Base-by-base conservation (phyloP, 2,797 vertebrate species). In the Notolepis coatsorum region DNA sequence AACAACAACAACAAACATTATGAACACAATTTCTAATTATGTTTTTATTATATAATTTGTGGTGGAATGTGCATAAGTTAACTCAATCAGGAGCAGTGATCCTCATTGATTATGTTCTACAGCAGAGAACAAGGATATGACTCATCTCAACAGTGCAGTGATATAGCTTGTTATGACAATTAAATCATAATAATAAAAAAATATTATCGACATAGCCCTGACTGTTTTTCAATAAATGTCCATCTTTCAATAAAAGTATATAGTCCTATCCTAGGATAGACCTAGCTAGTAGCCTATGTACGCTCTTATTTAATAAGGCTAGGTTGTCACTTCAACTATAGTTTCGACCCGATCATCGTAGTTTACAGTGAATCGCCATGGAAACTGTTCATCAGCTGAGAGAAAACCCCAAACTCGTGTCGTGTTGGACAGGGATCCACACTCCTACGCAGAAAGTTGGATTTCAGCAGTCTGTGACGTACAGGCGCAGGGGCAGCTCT, bases 281-380 rank as follows among this genome's bases (percentile, higher is more conserved):
- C 49, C 38, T 8, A 24, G 33, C 10, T n/a, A 33, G 13, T 1
- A 21, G 13, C 17, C 51, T 7, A 0, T 4, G 20, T 20, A 7
- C 1, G 21, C 1, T 3, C 4, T 37, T 24, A 37, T 30, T 46
- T 18, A 13, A 35, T 1, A 59, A 80, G 86, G 55, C 81, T 71
- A 33, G 57, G n/a, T 18, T 28, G 61, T 63, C 73, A 56, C 59
- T 70, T 17, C 55, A 27, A 55, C 57, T 55, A 80, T 71, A 15
- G 28, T 51, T 60, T 61, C 33, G 70, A 48, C 17, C 42, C 35
- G 81, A 72, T 7, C 45, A 79, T 89, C 89, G 87, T 91, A 88
- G 89, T 93, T 89, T 93, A 82, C 75, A 73, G 80, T 87, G 84
- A 75, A 89, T 94, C 89, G 78, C 88, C 91, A 93, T 92, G 91